A percentile compares a stretch with the other conserved stretches of the same genome.
Conservation (phyloP, 1,140 invertebrate genomes). For the Daktulosphaira vitifoliae region DNA sequence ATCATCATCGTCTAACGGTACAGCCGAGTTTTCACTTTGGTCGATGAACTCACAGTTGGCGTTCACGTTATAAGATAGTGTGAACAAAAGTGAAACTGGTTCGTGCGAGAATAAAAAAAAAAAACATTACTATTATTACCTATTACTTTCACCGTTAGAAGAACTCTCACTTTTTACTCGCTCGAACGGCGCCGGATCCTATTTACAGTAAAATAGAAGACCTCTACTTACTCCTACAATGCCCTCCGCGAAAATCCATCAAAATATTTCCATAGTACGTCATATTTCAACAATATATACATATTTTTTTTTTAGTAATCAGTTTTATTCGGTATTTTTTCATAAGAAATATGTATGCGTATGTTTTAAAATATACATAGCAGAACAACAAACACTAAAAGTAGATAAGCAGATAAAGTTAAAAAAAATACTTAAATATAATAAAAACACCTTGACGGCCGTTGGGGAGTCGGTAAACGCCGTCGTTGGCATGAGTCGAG, state of each 20-base stretch:
- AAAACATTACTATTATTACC: constrained; percentile 5
- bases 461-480: constrained; percentile 11
- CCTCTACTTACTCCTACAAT: neutral
- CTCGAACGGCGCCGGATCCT: constrained; percentile 3
- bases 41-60: constrained; percentile 31
- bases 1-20: constrained; percentile 8
- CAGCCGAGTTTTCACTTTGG: constrained; percentile 31
- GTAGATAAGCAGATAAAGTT: too few relatives aligned
- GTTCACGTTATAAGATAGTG: neutral
- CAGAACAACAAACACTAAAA: too few relatives aligned
- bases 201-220: neutral
- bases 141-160: constrained; percentile 23
- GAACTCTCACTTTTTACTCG: constrained; percentile 30
- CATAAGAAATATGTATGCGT: too few relatives aligned
- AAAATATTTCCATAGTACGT: too few relatives aligned
- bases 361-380: too few relatives aligned
- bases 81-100: constrained; percentile 30
- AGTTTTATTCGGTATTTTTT: too few relatives aligned
- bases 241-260: too few relatives aligned
- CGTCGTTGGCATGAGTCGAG: neutral
- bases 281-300: too few relatives aligned
- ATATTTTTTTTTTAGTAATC: too few relatives aligned
- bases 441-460: constrained; percentile 30
- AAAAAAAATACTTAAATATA: too few relatives aligned
- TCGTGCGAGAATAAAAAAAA: constrained; percentile 9